These are phyloP conservation scores for Whitmania pigra DNA, from an alignment of 1,140 invertebrate species.

Conservation along the genomic window DNA sequence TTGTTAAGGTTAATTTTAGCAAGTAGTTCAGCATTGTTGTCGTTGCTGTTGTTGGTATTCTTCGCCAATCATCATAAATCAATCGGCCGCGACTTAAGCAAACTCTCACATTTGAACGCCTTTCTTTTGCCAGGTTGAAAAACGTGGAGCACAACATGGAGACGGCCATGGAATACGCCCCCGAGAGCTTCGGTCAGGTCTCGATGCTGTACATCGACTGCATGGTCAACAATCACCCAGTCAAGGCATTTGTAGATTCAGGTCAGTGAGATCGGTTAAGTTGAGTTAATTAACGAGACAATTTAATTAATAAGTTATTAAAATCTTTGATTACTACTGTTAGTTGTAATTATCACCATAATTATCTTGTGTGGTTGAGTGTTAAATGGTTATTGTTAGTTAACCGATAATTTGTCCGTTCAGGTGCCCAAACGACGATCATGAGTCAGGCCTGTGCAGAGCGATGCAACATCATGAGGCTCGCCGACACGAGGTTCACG, in stretches of 20 bases:
- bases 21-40: neutral
- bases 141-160: slow-evolving; percentile 98
- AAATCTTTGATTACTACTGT: too few relatives aligned
- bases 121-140: slow-evolving; percentile 65
- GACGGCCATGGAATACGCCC: slow-evolving; percentile 92
- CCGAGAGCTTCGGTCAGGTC: slow-evolving; percentile 91
- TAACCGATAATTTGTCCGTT: neutral
- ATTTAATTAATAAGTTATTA: too few relatives aligned
- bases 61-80: too few relatives aligned
- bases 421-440: slow-evolving; percentile 47
- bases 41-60: neutral
- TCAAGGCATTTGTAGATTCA: slow-evolving; percentile 92
- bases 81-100: neutral
- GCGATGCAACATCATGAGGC: slow-evolving; percentile 83
- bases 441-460: slow-evolving; percentile 50
- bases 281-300: too few relatives aligned
- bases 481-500: slow-evolving; percentile 85
- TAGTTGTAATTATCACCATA: too few relatives aligned
- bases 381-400: too few relatives aligned
- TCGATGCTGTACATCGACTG: slow-evolving; percentile 81
- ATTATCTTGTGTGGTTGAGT: too few relatives aligned
- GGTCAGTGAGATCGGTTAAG: neutral
- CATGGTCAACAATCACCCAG: slow-evolving; percentile 72
- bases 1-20: neutral
- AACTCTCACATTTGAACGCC: too few relatives aligned